Conservation (phyloP, 2,888 invertebrate species). For the Argyresthia goedartella region DNA sequence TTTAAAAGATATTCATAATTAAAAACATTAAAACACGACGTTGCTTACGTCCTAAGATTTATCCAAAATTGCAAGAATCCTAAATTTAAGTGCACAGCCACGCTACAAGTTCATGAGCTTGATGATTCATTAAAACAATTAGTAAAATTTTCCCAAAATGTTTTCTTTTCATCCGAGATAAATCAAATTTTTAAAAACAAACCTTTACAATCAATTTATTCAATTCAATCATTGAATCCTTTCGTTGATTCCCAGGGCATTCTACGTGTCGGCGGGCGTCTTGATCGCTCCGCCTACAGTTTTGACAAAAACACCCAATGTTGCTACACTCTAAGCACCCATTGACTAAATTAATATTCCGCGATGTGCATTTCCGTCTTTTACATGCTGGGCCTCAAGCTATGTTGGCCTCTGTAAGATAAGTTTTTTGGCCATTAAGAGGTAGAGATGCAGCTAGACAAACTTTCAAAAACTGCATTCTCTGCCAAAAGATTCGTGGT, state of each 20-base stretch:
- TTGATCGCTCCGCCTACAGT: not conserved
- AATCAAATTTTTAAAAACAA: not conserved
- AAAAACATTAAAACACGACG: not conserved
- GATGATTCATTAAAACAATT: not conserved
- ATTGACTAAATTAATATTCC: not conserved
- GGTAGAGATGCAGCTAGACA: not conserved
- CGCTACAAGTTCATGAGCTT: not conserved
- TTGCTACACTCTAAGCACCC: not conserved
- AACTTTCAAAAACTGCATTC: not conserved
- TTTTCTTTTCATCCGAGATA: not conserved
- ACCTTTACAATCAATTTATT: not conserved
- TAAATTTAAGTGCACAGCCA: not conserved
- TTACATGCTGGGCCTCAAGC: not conserved
- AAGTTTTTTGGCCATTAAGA: not conserved
- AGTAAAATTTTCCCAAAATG: not conserved
- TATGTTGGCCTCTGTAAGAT: not conserved
- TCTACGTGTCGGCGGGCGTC: not conserved
- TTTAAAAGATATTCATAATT: not conserved
- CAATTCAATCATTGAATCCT: not conserved
- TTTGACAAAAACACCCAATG: not conserved
- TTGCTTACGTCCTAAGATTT: not conserved
- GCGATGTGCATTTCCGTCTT: not conserved
- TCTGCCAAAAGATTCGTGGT: not conserved
- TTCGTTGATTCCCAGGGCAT: not conserved
- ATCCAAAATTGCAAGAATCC: not conserved